These are phyloP conservation scores for Anoplius nigerrimus DNA, from an alignment of 2,888 invertebrate genomes.

Conservation along the genomic window DNA sequence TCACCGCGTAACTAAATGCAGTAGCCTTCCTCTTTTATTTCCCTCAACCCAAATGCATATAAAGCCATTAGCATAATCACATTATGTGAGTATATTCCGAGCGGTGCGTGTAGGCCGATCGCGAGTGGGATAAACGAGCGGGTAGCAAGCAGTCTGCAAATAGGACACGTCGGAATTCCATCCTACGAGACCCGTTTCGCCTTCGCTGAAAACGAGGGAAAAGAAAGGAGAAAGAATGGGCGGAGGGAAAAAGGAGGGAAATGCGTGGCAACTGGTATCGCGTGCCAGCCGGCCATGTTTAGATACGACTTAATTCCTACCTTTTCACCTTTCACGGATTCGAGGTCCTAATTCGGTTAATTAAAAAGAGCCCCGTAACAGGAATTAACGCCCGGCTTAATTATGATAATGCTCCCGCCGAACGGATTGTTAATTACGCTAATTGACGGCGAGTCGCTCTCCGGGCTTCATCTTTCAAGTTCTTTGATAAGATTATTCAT, in stretches of 20 bases:
- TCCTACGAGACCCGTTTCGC: conserved; percentile 32
- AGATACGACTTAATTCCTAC: conserved; percentile 11
- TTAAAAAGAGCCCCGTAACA: neutral
- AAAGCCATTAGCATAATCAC: conserved; percentile 66
- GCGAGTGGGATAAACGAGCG: conserved; percentile 57
- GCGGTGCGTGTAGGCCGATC: conserved; percentile 52
- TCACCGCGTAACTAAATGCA: conserved; percentile 42
- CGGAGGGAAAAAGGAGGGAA: conserved; percentile 29
- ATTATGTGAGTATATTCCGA: conserved; percentile 58
- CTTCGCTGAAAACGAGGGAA: conserved; percentile 33
- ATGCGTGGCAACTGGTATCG: conserved; percentile 19
- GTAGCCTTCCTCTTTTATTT: conserved; percentile 16
- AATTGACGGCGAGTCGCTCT: too few relatives aligned
- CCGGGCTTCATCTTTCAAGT: too few relatives aligned
- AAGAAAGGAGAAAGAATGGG: conserved; percentile 37
- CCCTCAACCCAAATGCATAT: neutral
- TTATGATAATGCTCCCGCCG: too few relatives aligned
- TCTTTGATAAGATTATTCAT: too few relatives aligned
- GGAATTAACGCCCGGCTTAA: too few relatives aligned
- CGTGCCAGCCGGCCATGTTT: conserved; percentile 13
- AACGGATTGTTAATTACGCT: neutral
- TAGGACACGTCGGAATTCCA: conserved; percentile 54
- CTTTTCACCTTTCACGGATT: neutral
- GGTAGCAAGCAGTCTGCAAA: conserved; percentile 31
- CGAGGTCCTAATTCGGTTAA: neutral